Evolutionary conservation across 1,140 invertebrate genomes (phyloP), one percentile per base, ranked within the genome.

Genomic region (Coptotermes formosanus): DNA sequence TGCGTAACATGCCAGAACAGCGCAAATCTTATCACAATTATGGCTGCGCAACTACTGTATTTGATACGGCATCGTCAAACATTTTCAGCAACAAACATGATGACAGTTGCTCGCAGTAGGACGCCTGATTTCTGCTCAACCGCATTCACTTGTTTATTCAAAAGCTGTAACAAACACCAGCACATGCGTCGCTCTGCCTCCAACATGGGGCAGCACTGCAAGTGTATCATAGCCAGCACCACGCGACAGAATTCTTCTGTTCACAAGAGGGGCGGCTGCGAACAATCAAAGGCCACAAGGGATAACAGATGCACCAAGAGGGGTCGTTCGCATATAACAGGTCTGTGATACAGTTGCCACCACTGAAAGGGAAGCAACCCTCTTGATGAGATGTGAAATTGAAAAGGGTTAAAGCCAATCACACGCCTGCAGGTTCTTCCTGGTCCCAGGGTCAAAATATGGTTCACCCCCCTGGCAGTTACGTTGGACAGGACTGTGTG

Each of bases 271-370:
- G 25, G 64, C 64, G 64, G 25, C n/a, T n/a, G 25, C 3, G n/a
- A 75, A 75, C 64, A 75, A 75, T 75, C 64, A 30, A 25, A 75
- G n/a, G n/a, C 64, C 64, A 75, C 64, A n/a, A 75, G 64, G 64
- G 64, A 75, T 75, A 14, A 75, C 64, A 75, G 64, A 75, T 75
- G 64, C n/a, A 30, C n/a, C 64, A n/a, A 75, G 64, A 75, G 64
- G 64, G 64, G 25, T 75, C 9, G 64, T 75, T 75, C 25, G n/a
- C 64, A 75, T 75, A 30, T 75, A 30, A 30, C 64, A 75, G 64
- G n/a, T 75, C 64, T 75, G 25, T 75, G 64, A 75, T 75, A 75
- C 64, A 30, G 64, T 75, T 75, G n/a, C 64, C 64, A 75, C 64
- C 19, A 75, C 25, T 75, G 64, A 75, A 14, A 30, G 64, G 64